Base-by-base conservation (phyloP, 2,888 invertebrate genomes). In the Cecidostiba fungosa region DNA sequence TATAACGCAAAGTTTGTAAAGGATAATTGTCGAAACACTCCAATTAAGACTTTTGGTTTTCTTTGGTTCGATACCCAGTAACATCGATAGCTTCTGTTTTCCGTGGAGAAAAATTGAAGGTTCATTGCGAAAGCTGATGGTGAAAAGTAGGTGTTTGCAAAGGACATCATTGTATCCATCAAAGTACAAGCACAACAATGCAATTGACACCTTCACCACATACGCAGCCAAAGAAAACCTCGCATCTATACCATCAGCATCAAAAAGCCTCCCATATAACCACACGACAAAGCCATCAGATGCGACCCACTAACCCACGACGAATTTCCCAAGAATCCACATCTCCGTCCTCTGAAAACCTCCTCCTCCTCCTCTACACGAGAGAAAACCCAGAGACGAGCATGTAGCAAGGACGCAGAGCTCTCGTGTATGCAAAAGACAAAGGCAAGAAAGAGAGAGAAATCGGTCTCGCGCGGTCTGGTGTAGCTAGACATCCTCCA, bases 241-340 rank as follows among this genome's bases (percentile, higher is more conserved):
- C 19, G 5, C 54, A 43, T 43, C 43, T 59, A n/a, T n/a, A 14
- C 66, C 66, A 66, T 29, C 66, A 12, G 4, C 29, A 66, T 29
- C 66, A 59, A 59, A 59, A 59, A 59, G 59, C 8, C 47, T 23
- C 1, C 23, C 16, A 23, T 23, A 14, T 23, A 23, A 23, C 23
- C n/a, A 1, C 23, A 6, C 59, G 59, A 59, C 50, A 50, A 50
- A 50, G 50, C 50, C 50, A 50, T n/a, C 16, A 50, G 50, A 50
- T 4, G 4, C 66, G 29, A 14, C 66, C 66, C 66, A 66, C 66
- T 66, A 66, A 66, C 66, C 66, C 29, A 66, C 66, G 66, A 29
- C 66, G 69, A 70, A 77, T 54, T 66, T 47, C 50, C 82, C 82
- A 69, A 69, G 76, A 50, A 29, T 26, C 62, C 54, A 23, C 54